Base-by-base conservation (phyloP, 2,888 invertebrate genomes). In the Merodon equestris region DNA sequence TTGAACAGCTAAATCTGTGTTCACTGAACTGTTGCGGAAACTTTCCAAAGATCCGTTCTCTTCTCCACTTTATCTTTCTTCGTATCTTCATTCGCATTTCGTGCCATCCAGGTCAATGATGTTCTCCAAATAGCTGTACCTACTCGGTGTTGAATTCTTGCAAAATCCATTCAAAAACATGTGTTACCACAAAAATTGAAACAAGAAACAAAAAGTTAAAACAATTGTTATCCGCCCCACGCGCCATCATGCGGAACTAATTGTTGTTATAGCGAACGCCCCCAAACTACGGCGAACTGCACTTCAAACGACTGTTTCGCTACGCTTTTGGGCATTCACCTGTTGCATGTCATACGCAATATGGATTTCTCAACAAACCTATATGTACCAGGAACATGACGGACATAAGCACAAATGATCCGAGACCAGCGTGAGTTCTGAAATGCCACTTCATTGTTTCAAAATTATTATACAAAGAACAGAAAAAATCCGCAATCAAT, bases 381-480 rank as follows among this genome's bases (percentile, higher is more conserved):
- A 79, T 68, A 3, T 64, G 45, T 36, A 60, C 56, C 44, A 74
- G 42, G 19, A 79, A 64, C 13, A 79, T 50, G 14, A 51, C 60
- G 5, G 51, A 45, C 14, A 57, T 54, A 15, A 77, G 58, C 58
- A 63, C 63, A 48, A 68, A 54, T 14, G 53, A 73, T 45, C 73
- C 54, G 13, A 53, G 51, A 47, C 34, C 51, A 51, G 51, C 44
- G 38, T 63, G 61, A 53, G 67, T 79, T 74, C 73, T 58, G 53
- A 79, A 73, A 50, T 54, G 61, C 68, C 73, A 74, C 73, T 79
- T 73, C 77, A 79, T 79, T 36, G 53, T 73, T 54, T 53, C 53
- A 72, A 64, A 50, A n/a, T n/a, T n/a, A n/a, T n/a, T n/a, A n/a
- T n/a, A n/a, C n/a, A 27, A 48, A 27, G n/a, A 17, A 15, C 15